Evolutionary conservation across 37 sponge, comb jelly and placozoan genomes (phyloP).

Genomic region (Spongia lamella): DNA sequence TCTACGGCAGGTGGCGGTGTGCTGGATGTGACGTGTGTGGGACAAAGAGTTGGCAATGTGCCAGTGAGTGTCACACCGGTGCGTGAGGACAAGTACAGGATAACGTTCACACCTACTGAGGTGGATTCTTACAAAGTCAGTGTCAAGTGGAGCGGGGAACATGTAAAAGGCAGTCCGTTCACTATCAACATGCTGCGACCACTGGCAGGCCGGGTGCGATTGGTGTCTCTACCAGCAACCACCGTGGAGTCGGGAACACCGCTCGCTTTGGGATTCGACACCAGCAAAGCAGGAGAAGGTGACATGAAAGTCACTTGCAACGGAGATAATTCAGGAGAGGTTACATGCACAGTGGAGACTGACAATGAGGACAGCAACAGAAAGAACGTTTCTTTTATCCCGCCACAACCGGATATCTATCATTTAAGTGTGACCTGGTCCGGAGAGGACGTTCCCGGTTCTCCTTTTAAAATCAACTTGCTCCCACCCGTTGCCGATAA

Average conservation of each 20-base stretch:
- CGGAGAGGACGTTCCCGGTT: slow-evolving; percentile 31
- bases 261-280: slow-evolving; percentile 64
- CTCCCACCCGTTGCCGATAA: slow-evolving; percentile 41
- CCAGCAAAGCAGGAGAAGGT: slow-evolving; percentile 59
- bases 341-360: slow-evolving; percentile 5
- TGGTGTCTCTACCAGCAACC: no score
- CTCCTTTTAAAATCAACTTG: slow-evolving; percentile 52
- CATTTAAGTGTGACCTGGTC: slow-evolving; percentile 30
- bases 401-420: slow-evolving; percentile 28
- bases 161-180: slow-evolving; percentile 69
- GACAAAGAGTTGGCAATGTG: slow-evolving; percentile 21
- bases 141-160: slow-evolving; percentile 47
- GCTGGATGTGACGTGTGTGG: slow-evolving; percentile 27
- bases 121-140: slow-evolving; percentile 47
- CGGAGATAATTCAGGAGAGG: slow-evolving; percentile 16
- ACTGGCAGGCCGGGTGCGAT: no score
- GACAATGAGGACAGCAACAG: slow-evolving; percentile 28
- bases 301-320: slow-evolving; percentile 11
- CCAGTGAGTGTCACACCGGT: slow-evolving; percentile 12
- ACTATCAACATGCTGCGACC: slow-evolving; percentile 20
- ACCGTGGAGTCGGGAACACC: slow-evolving; percentile 25
- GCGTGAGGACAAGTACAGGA: slow-evolving; percentile 1
- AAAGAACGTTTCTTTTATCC: slow-evolving; percentile 30
- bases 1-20: slow-evolving; percentile 29
- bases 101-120: slow-evolving; percentile 23